Evolutionary conservation across 2,888 invertebrate species (phyloP).

Genomic region (Cabera pusaria): DNA sequence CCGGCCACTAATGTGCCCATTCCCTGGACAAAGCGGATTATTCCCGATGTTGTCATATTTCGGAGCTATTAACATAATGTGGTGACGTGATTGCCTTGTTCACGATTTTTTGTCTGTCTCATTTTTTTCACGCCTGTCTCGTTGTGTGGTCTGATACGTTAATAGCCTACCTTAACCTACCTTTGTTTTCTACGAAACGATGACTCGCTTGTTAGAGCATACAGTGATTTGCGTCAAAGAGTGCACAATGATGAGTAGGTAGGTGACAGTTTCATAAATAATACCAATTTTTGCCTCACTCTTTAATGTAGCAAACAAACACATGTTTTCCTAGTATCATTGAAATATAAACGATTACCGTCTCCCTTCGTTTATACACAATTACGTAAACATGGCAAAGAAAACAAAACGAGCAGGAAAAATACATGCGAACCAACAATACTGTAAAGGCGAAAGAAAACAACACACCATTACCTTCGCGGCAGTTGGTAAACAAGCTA

Average conservation of each 20-base stretch:
- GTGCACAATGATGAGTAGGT: neutral
- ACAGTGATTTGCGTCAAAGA: constrained; percentile 15
- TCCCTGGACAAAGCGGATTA: constrained; percentile 78
- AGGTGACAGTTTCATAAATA: constrained; percentile 17
- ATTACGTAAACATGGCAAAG: constrained; percentile 69
- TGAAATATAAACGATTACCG: constrained; percentile 60
- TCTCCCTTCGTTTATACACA: constrained; percentile 64
- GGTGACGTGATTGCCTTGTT: constrained; percentile 69
- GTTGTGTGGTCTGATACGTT: constrained; percentile 60
- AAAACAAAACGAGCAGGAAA: constrained; percentile 54
- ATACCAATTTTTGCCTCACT: constrained; percentile 18
- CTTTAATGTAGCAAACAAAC: constrained; percentile 20
- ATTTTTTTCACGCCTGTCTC: constrained; percentile 56
- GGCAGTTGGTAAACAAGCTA: constrained; percentile 73
- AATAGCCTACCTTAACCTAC: constrained; percentile 19
- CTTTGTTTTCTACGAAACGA: constrained; percentile 19
- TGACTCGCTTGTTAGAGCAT: constrained; percentile 12
- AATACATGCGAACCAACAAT: constrained; percentile 46
- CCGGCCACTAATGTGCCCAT: constrained; percentile 64
- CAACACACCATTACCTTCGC: constrained; percentile 48
- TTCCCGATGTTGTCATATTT: constrained; percentile 74
- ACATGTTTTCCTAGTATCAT: constrained; percentile 50
- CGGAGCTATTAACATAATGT: constrained; percentile 73
- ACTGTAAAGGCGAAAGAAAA: constrained; percentile 33
- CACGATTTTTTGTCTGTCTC: constrained; percentile 47